Conservation (phyloP, 2,888 invertebrate genomes). For the Leucophenga montana region DNA sequence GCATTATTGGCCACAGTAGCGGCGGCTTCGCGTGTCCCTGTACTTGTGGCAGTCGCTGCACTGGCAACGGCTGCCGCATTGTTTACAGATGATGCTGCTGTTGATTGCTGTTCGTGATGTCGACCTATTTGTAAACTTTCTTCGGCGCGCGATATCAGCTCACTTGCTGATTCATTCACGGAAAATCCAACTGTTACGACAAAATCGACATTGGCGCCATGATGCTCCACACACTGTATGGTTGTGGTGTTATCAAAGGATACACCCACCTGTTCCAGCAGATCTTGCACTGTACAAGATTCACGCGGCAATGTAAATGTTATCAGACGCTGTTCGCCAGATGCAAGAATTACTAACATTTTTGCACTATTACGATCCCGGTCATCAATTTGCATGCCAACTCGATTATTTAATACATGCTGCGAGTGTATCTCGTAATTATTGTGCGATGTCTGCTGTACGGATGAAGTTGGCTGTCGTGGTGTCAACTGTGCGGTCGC, state of each 20-base stretch:
- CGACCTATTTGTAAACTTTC: constrained; percentile 70
- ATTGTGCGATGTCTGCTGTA: constrained; percentile 70
- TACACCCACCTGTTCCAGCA: constrained; percentile 84
- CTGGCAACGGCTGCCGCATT: constrained; percentile 41
- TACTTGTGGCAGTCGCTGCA: constrained; percentile 29
- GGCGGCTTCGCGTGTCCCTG: constrained; percentile 8
- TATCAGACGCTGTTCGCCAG: constrained; percentile 86
- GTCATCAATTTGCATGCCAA: constrained; percentile 66
- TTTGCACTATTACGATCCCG: constrained; percentile 78
- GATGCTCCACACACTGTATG: constrained; percentile 83
- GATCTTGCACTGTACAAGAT: constrained; percentile 86
- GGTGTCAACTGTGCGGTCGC: constrained; percentile 61
- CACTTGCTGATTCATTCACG: constrained; percentile 71
- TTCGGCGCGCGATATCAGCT: constrained; percentile 72
- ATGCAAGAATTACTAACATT: constrained; percentile 85
- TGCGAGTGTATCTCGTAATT: constrained; percentile 73
- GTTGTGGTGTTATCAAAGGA: constrained; percentile 81
- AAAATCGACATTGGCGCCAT: constrained; percentile 84
- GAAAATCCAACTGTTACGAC: constrained; percentile 81
- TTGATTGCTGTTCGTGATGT: constrained; percentile 60
- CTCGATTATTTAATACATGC: constrained; percentile 71
- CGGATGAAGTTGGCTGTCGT: constrained; percentile 66
- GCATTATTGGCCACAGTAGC: constrained; percentile 2
- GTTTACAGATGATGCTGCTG: constrained; percentile 41
- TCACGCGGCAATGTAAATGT: constrained; percentile 88